Base-by-base conservation (phyloP, 2,888 invertebrate genomes). In the Lepetodrilus schrolli region DNA sequence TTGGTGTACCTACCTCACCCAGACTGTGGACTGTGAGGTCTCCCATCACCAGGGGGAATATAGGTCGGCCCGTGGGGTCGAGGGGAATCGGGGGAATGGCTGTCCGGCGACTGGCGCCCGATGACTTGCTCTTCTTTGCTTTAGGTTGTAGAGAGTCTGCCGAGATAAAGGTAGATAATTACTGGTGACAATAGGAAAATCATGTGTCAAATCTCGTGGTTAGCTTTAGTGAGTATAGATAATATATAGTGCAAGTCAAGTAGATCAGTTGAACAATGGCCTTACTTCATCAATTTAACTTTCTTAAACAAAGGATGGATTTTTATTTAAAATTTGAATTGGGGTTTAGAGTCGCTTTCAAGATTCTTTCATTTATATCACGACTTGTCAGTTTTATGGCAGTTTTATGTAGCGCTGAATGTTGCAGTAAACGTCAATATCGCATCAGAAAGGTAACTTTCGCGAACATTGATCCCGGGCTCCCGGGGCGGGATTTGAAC, bases 31-130 rank as follows among this genome's bases (percentile, higher is more conserved):
- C 92, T 0, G 93, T 94, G 4, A 94, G 91, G 78, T 93, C 93
- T n/a, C 94, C 88, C 4, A 95, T 90, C 70, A 93, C 92, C 68
- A 95, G 93, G 0, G 95, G 95, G 87, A 95, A 94, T 77, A 94
- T 92, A 0, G 95, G 94, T 73, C 93, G 92, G 2, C 94, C 95
- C 70, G 92, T 92, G 65, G 92, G 89, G 87, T 94, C 94, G 48
- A 94, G 89, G 8, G 93, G 93, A 82, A 94, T 93, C n/a, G 93
- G 92, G 78, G 93, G 93, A 0, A 93, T 93, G 5, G 93, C 89
- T 84, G 88, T 86, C 76, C 90, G 90, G 17, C 79, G 76, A 43
- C 68, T 69, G 21, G 79, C 80, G 36, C 78, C 78, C 23, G 78
- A 74, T 4, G 78, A 66, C 73, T 85, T 86, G 30, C 80, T 76